Evolutionary conservation across 2,113 vertebrate species (phyloP), one percentile per base, ranked within the genome.

Genomic region (Picathartes gymnocephalus): DNA sequence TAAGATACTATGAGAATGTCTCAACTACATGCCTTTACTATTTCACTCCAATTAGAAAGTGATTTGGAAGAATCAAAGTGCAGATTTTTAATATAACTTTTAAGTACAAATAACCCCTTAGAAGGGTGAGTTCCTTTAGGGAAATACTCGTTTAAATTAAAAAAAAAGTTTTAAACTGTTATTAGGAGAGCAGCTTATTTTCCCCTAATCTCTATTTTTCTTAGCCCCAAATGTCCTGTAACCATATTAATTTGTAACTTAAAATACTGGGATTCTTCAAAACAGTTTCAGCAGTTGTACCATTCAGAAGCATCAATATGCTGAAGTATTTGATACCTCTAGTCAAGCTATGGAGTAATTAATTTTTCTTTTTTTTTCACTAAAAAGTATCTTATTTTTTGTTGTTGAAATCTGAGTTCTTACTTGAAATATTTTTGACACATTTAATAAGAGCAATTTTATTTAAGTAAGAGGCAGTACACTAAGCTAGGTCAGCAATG

Each of bases 31-130:
- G 91, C 81, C 23, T 95, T 77, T 94, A 81, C 53, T 45, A 88
- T 87, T 96, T 97, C 31, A 65, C 74, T 91, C 65, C 45, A 78
- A 3, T 86, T 84, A 96, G 35, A 47, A 89, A 82, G 71, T 69
- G 48, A 87, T 79, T 71, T 5, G 3, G 40, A 92, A 81, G 42
- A 82, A 77, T 27, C 25, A 58, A 66, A 86, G 35, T 71, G 37
- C 24, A 47, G 58, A 77, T 57, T 56, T 93, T 76, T 48, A 82
- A 31, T 57, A 25, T 68, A 37, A 86, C 20, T 72, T 77, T 1
- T 56, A 81, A 90, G 40, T 84, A 45, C 73, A 81, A 54, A 10
- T 70, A 84, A 56, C 51, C 23, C 50, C 74, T 77, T 56, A 51
- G 47, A 93, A 68, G 37, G 48, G 7, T 39, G 21, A 61, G 16